These are phyloP conservation scores for Volucella inflata DNA, from an alignment of 2,888 invertebrate species.

Conservation along the genomic window DNA sequence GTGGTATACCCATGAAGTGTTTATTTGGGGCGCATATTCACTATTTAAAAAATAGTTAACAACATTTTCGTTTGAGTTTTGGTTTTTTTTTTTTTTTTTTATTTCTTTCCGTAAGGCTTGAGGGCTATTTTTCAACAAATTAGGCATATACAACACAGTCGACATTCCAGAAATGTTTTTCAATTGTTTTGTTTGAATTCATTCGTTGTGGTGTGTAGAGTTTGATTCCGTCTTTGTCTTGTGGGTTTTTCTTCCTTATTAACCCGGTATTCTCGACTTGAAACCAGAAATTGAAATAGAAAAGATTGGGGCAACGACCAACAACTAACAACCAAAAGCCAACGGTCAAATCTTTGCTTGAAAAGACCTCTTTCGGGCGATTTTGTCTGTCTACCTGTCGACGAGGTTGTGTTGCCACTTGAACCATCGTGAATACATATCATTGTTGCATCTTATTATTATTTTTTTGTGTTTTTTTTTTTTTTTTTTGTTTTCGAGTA, in stretches of 20 bases:
- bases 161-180: conserved; percentile 44
- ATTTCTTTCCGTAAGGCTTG: not conserved
- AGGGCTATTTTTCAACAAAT: conserved; percentile 53
- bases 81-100: conserved; percentile 1
- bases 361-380: not conserved
- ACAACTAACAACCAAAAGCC: not conserved
- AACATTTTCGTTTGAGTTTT: conserved; percentile 34
- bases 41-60: conserved; percentile 52
- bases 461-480: conserved; percentile 19
- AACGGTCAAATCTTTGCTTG: not conserved
- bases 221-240: not conserved
- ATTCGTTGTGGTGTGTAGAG: not conserved
- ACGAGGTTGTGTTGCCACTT: conserved; percentile 13
- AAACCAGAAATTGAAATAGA: conserved; percentile 3
- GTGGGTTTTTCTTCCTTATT: not conserved
- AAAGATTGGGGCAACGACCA: conserved; percentile 11
- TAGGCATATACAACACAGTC: conserved; percentile 56
- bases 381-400: conserved; percentile 3
- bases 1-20: conserved; percentile 35
- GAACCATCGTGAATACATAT: conserved; percentile 23
- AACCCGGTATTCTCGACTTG: conserved; percentile 12
- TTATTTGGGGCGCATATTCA: conserved; percentile 55
- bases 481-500: not conserved
- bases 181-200: not conserved
- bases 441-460: conserved; percentile 40